Percentiles rank a stretch among this genome's conserved stretches.
Conservation (phyloP, 2,113 vertebrate genomes). For the Todiramphus saurophagus region DNA sequence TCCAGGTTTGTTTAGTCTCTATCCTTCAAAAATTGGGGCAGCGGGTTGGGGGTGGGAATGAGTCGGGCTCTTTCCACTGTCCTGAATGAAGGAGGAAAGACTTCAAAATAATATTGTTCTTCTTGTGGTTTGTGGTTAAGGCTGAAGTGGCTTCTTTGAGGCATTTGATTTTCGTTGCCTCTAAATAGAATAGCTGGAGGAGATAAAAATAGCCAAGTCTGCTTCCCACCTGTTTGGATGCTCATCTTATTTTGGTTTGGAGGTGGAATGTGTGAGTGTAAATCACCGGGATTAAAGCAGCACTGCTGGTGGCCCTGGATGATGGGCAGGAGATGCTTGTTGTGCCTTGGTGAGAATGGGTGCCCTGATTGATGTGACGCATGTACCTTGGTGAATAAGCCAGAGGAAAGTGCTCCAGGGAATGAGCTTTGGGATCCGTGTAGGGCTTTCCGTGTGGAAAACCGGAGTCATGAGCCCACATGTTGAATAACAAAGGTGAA, state of each 20-base stretch:
- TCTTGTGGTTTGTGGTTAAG: conserved; percentile 44
- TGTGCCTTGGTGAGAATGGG: neutral
- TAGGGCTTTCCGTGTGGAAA: neutral
- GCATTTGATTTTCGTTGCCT: conserved; percentile 18
- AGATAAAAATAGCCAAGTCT: conserved; percentile 43
- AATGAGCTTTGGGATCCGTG: neutral
- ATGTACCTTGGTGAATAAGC: neutral
- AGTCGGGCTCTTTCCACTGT: neutral
- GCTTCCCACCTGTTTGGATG: conserved; percentile 58
- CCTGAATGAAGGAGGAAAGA: neutral
- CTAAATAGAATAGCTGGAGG: conserved; percentile 1
- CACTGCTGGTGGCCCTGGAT: neutral
- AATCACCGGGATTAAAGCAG: neutral
- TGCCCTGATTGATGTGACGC: neutral
- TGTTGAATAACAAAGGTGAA: neutral
- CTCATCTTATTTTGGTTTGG: neutral
- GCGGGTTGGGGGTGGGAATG: fast-evolving
- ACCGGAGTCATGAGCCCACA: neutral
- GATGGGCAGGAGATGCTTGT: neutral
- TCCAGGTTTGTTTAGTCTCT: neutral
- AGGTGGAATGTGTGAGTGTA: neutral
- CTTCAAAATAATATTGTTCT: neutral
- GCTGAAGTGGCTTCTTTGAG: neutral
- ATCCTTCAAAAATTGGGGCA: neutral
- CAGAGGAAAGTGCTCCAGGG: neutral